phyloP scores from a whole-genome alignment of 2,113 vertebrate genomes.

The Eulacestoma nigropectus region DNA sequence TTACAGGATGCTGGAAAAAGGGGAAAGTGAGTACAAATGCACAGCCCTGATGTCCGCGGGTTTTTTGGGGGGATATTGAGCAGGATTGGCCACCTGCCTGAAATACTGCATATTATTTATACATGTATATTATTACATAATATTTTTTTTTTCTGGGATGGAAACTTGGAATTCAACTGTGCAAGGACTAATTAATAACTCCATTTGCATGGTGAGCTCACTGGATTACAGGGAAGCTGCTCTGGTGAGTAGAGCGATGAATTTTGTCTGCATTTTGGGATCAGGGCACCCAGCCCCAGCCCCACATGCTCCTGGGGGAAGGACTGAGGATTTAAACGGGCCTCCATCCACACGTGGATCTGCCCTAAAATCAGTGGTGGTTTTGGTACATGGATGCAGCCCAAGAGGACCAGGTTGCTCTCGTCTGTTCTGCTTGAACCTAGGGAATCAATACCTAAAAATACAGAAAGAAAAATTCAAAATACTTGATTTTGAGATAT shows the following conservation, averaged over 20 bases:
- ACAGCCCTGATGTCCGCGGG: background rate
- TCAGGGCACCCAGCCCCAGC: background rate
- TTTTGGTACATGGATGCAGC: background rate
- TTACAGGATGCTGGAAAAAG: background rate
- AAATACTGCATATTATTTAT: background rate
- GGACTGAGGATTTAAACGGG: rapidly evolving
- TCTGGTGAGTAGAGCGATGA: background rate
- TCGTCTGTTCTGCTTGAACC: background rate
- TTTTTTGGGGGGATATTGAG: background rate
- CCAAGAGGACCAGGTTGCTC: background rate
- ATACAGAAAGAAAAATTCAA: background rate
- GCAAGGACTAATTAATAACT: background rate
- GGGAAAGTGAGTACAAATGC: background rate
- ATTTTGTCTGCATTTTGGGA: background rate
- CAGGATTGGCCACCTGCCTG: background rate
- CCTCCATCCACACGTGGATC: background rate
- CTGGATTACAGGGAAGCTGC: background rate
- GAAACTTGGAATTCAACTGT: background rate
- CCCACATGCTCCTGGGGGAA: rapidly evolving
- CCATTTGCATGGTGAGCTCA: background rate
- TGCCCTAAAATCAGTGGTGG: background rate
- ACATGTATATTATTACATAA: no score
- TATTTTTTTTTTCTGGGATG: background rate
- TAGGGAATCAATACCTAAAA: background rate
- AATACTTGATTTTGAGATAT: background rate